Evolutionary conservation across 2,113 vertebrate species (phyloP).

Genomic region (Sciurus niger): DNA sequence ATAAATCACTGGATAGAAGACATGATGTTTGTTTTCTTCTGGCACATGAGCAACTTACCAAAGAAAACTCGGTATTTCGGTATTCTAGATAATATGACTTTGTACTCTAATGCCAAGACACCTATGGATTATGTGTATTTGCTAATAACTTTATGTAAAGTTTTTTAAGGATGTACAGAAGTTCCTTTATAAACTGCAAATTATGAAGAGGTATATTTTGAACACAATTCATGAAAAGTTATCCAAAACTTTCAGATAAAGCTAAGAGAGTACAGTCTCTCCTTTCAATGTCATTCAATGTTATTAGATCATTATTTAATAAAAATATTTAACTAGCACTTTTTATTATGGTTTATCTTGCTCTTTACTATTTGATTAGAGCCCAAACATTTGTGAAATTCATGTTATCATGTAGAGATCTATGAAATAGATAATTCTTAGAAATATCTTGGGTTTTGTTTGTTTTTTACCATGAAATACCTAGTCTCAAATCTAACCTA

Average conservation of each 20-base stretch:
- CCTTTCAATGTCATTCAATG: not conserved
- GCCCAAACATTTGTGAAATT: not conserved
- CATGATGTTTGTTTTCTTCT: not conserved
- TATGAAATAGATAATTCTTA: not conserved
- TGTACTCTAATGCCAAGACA: not conserved
- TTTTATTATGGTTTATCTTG: slow-evolving; percentile 22
- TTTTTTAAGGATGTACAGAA: not conserved
- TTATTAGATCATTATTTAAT: not conserved
- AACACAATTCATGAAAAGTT: slow-evolving; percentile 42
- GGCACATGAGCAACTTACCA: not conserved
- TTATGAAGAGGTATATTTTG: not conserved
- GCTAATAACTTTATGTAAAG: slow-evolving; percentile 3
- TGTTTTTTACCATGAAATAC: slow-evolving; percentile 1
- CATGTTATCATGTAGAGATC: not conserved
- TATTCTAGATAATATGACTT: slow-evolving; percentile 2
- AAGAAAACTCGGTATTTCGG: not conserved
- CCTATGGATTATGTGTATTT: slow-evolving; percentile 8
- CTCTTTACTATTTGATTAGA: not conserved
- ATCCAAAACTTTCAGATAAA: slow-evolving; percentile 25
- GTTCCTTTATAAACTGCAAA: not conserved
- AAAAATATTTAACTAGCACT: slow-evolving; percentile 1
- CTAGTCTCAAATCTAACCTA: not conserved
- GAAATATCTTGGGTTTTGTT: not conserved
- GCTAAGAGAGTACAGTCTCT: not conserved
- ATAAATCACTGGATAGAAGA: not conserved